phyloP scores from a whole-genome alignment of 2,113 vertebrate genomes.

The Saccopteryx bilineata region DNA sequence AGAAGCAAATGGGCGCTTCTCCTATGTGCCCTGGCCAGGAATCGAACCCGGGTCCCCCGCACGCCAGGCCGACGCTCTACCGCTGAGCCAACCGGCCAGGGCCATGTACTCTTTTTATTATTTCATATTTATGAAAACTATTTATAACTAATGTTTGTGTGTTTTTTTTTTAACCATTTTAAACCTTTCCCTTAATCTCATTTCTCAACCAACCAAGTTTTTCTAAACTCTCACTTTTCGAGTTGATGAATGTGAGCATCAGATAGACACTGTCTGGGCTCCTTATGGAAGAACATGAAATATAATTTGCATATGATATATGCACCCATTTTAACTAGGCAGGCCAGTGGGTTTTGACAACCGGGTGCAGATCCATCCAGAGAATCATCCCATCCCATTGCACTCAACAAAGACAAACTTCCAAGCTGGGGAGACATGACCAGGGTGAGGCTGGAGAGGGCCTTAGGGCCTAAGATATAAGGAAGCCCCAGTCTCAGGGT shows the following conservation, averaged over 20 bases:
- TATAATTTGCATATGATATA: not conserved
- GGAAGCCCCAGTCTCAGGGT: not conserved
- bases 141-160: not conserved
- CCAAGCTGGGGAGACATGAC: too few relatives aligned
- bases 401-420: not conserved
- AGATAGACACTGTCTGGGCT: not conserved
- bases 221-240: not conserved
- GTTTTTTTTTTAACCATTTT: not conserved
- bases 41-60: too few relatives aligned
- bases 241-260: not conserved
- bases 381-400: not conserved
- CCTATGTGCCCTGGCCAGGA: too few relatives aligned
- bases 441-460: not conserved
- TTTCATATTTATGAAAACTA: not conserved
- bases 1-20: too few relatives aligned
- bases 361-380: not conserved
- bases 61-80: too few relatives aligned
- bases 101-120: not conserved
- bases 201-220: not conserved
- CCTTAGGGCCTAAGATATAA: not conserved
- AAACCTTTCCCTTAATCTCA: not conserved
- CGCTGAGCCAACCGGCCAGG: too few relatives aligned
- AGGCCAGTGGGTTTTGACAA: not conserved
- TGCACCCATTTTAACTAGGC: not conserved
- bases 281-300: not conserved